Evolutionary conservation across 2,797 vertebrate genomes (phyloP).

Genomic region (Crocodylus rhombifer): DNA sequence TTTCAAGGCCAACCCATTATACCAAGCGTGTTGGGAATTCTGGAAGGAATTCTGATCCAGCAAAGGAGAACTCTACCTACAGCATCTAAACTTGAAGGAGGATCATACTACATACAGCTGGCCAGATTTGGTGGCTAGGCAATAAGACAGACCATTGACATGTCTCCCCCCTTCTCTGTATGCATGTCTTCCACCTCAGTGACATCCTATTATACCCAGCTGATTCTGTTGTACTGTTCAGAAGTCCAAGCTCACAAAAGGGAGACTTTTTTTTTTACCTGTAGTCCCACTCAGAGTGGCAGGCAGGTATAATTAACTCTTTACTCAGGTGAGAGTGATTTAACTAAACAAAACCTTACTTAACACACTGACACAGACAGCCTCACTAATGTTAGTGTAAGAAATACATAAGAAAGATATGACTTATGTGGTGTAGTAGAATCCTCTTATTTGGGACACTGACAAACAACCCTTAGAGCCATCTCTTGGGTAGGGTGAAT

Average conservation of each 20-base stretch:
- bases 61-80: not conserved
- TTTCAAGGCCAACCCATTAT: no score
- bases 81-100: not conserved
- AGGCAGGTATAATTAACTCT: not conserved
- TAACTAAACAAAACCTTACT: not conserved
- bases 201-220: not conserved
- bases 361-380: not conserved
- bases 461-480: not conserved
- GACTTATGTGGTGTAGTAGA: not conserved
- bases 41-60: not conserved
- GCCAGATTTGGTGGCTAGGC: not conserved
- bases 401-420: not conserved
- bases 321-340: not conserved
- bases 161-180: not conserved
- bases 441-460: not conserved
- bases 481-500: no score
- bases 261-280: not conserved
- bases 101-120: not conserved
- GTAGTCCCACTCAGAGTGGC: not conserved
- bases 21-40: not conserved
- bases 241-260: not conserved
- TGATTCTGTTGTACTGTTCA: not conserved
- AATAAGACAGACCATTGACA: not conserved
- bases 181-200: not conserved
- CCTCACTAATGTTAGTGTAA: not conserved